A percentile compares a stretch with the other conserved stretches of the same genome.
These are phyloP conservation scores for Nesogale talazaci DNA, from an alignment of 2,113 vertebrate genomes.

Conservation along the genomic window DNA sequence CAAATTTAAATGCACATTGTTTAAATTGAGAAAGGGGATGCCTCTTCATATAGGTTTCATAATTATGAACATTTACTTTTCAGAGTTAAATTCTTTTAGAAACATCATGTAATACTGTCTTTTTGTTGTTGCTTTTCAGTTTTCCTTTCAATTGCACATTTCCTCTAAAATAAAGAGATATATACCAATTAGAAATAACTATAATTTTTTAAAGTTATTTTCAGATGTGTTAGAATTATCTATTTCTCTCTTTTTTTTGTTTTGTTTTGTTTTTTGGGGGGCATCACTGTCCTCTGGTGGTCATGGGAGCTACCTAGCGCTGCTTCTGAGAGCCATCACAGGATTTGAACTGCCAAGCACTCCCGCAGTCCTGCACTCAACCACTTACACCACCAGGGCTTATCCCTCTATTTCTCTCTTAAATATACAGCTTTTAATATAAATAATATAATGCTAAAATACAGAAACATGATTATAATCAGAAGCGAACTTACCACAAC, in stretches of 20 bases:
- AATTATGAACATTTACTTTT: background rate
- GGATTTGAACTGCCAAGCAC: too few relatives aligned
- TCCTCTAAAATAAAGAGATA: background rate
- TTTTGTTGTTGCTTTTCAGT: background rate
- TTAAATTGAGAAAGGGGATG: too few relatives aligned
- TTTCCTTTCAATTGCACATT: background rate
- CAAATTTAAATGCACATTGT: background rate
- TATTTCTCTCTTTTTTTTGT: background rate
- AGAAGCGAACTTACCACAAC: background rate
- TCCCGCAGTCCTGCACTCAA: too few relatives aligned
- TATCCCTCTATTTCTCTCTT: background rate
- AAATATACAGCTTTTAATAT: background rate
- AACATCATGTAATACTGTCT: background rate
- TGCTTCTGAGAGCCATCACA: too few relatives aligned
- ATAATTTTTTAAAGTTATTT: background rate
- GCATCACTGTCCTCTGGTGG: too few relatives aligned
- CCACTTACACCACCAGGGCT: too few relatives aligned
- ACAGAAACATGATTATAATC: background rate
- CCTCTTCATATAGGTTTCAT: too few relatives aligned
- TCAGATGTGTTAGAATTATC: background rate
- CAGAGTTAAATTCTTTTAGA: background rate
- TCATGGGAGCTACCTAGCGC: too few relatives aligned
- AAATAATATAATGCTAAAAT: background rate
- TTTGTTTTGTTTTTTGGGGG: too few relatives aligned
- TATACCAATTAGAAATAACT: background rate